A percentile compares a stretch with the other conserved stretches of the same genome.
These are phyloP conservation scores for Nephrocerus scutellatus DNA, from an alignment of 2,888 invertebrate genomes.

Conservation along the genomic window DNA sequence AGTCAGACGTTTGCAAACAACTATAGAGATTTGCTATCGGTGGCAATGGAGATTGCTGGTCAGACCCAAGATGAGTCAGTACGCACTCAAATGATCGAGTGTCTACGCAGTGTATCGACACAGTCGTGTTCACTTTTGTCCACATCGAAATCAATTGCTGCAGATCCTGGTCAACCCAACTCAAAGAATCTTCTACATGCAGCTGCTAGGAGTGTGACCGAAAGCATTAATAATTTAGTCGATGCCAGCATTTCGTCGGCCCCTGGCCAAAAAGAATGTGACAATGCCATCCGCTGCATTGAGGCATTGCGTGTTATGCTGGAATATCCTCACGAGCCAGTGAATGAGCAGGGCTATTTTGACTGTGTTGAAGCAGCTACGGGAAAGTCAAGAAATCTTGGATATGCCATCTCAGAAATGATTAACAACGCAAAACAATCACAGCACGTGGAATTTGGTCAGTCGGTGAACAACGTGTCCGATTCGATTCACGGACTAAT, in stretches of 20 bases:
- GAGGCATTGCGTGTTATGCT: conserved; percentile 76
- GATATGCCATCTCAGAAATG: conserved; percentile 91
- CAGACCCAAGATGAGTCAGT: conserved; percentile 70
- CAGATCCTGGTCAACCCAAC: conserved; percentile 83
- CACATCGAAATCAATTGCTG: conserved; percentile 82
- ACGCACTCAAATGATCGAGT: conserved; percentile 74
- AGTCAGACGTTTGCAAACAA: conserved; percentile 73
- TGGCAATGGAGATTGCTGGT: conserved; percentile 79
- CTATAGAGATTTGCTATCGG: conserved; percentile 69
- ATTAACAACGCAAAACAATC: conserved; percentile 84
- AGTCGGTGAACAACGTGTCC: conserved; percentile 76
- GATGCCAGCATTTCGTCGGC: conserved; percentile 68
- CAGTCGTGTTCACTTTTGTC: conserved; percentile 78
- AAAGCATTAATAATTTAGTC: conserved; percentile 84
- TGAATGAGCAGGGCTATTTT: conserved; percentile 83
- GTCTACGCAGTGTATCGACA: conserved; percentile 79
- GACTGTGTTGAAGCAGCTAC: conserved; percentile 89
- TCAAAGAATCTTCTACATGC: conserved; percentile 82
- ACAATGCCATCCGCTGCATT: conserved; percentile 88
- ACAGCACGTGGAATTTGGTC: conserved; percentile 77
- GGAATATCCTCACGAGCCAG: conserved; percentile 78
- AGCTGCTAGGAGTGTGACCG: conserved; percentile 84
- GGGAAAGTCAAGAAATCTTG: conserved; percentile 75
- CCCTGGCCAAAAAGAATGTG: conserved; percentile 95
- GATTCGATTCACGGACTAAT: conserved; percentile 84